Percentiles rank a stretch among this genome's conserved stretches.
Conservation (phyloP, 2,888 invertebrate species). For the Temnothorax ravouxi region DNA sequence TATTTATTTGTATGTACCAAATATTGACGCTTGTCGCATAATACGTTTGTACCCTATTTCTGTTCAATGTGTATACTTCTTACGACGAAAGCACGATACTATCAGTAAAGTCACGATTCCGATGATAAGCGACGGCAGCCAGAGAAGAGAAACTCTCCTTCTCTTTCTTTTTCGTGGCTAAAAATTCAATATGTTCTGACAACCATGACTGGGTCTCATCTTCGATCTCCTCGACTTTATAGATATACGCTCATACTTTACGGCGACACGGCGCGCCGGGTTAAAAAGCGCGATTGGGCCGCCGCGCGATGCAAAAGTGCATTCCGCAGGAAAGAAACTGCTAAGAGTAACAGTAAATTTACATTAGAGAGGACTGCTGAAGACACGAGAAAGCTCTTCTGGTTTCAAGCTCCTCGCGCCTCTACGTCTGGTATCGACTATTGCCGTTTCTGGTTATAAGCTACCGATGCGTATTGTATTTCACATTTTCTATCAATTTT, state of each 20-base stretch:
- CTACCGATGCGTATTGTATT: constrained; percentile 44
- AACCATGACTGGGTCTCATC: background rate
- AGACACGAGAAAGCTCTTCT: constrained; percentile 79
- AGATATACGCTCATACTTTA: constrained; percentile 44
- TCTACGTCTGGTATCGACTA: constrained; percentile 57
- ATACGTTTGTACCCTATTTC: background rate
- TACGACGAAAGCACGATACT: constrained; percentile 6
- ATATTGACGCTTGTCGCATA: background rate
- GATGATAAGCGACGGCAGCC: constrained; percentile 14
- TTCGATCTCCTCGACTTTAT: constrained; percentile 16
- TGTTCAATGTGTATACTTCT: constrained; percentile 8
- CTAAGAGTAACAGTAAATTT: constrained; percentile 76
- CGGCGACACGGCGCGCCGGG: constrained; percentile 7
- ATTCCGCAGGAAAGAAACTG: constrained; percentile 57
- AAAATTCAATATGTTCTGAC: constrained; percentile 28
- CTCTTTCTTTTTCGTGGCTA: background rate
- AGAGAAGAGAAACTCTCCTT: background rate
- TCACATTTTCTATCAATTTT: background rate
- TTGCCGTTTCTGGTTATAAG: constrained; percentile 43
- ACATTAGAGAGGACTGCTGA: constrained; percentile 77
- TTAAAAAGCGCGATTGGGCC: constrained; percentile 69
- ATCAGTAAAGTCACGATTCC: background rate
- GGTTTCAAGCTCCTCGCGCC: constrained; percentile 56
- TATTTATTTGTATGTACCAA: background rate
- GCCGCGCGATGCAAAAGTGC: constrained; percentile 19